Evolutionary conservation across 1,140 invertebrate species (phyloP).

Genomic region (Drosophila ambigua): DNA sequence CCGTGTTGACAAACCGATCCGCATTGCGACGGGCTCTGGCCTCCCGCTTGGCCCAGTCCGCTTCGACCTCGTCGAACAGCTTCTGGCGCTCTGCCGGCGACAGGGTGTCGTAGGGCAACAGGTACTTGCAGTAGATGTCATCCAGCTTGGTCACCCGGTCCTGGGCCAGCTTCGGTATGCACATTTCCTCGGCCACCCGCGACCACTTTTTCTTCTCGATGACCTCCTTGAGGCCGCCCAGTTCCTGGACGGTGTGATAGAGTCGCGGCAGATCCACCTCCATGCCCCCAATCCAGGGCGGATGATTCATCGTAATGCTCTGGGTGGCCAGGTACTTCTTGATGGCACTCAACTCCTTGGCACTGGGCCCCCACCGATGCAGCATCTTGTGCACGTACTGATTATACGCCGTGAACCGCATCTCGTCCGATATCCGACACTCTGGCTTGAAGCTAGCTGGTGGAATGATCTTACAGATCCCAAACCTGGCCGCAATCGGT

Average conservation of each 20-base stretch:
- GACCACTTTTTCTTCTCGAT: constrained; percentile 96
- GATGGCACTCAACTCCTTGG: constrained; percentile 93
- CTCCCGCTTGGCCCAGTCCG: constrained; percentile 89
- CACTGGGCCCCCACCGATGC: constrained; percentile 94
- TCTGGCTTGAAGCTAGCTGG: constrained; percentile 94
- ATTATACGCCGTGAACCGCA: constrained; percentile 95
- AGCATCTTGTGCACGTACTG: constrained; percentile 96
- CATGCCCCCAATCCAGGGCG: constrained; percentile 93
- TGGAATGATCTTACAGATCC: constrained; percentile 95
- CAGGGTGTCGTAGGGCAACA: constrained; percentile 95
- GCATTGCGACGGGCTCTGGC: constrained; percentile 84
- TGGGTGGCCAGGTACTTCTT: constrained; percentile 92
- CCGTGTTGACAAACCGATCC: constrained; percentile 85
- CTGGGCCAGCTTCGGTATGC: constrained; percentile 92
- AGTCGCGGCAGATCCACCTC: constrained; percentile 95
- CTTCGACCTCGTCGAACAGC: constrained; percentile 90
- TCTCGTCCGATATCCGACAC: constrained; percentile 93
- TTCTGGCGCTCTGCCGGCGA: constrained; percentile 90
- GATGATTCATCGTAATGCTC: constrained; percentile 89
- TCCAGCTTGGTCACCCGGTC: constrained; percentile 94
- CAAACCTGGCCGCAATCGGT: constrained; percentile 91
- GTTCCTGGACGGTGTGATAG: constrained; percentile 92
- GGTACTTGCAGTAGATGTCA: constrained; percentile 96
- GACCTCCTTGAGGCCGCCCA: constrained; percentile 94
- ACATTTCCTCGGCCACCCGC: constrained; percentile 94